phyloP scores from a whole-genome alignment of 1,140 invertebrate genomes.

The Drosophila oshimai region DNA sequence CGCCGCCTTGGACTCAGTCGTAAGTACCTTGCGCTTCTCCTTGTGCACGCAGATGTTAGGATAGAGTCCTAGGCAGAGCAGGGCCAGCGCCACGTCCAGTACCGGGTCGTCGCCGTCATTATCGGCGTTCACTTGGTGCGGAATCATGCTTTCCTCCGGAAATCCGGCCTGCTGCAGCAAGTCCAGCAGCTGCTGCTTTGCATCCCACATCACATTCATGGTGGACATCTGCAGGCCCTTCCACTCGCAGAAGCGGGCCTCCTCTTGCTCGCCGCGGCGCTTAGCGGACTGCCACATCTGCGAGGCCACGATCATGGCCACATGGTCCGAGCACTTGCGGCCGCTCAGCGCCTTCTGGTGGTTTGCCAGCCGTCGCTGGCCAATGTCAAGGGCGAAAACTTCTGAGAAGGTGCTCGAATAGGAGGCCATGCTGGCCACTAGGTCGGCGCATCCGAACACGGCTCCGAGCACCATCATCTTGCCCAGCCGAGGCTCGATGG shows the following conservation, averaged over 20 bases:
- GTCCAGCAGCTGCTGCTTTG: constrained; percentile 94
- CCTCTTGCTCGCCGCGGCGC: constrained; percentile 90
- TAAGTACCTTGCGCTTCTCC: constrained; percentile 97
- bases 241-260: constrained; percentile 93
- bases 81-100: constrained; percentile 92
- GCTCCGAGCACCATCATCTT: constrained; percentile 97
- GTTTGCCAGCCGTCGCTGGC: constrained; percentile 87
- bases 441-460: constrained; percentile 93
- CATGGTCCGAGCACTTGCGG: constrained; percentile 94
- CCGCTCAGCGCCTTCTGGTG: constrained; percentile 93
- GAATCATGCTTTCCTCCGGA: constrained; percentile 92
- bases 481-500: constrained; percentile 95
- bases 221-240: constrained; percentile 95
- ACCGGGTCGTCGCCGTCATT: constrained; percentile 89
- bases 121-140: constrained; percentile 90
- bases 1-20: constrained; percentile 96
- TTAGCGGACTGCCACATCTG: constrained; percentile 92
- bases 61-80: constrained; percentile 95
- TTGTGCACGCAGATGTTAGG: constrained; percentile 98
- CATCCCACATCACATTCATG: constrained; percentile 94
- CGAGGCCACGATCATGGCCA: constrained; percentile 96
- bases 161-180: constrained; percentile 93
- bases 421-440: constrained; percentile 95
- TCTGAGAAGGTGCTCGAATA: constrained; percentile 96
- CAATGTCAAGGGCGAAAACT: constrained; percentile 90